Percentiles rank a stretch among this genome's conserved stretches.
These are phyloP conservation scores for Catharus minimus DNA, from an alignment of 2,113 vertebrate species.

Conservation along the genomic window DNA sequence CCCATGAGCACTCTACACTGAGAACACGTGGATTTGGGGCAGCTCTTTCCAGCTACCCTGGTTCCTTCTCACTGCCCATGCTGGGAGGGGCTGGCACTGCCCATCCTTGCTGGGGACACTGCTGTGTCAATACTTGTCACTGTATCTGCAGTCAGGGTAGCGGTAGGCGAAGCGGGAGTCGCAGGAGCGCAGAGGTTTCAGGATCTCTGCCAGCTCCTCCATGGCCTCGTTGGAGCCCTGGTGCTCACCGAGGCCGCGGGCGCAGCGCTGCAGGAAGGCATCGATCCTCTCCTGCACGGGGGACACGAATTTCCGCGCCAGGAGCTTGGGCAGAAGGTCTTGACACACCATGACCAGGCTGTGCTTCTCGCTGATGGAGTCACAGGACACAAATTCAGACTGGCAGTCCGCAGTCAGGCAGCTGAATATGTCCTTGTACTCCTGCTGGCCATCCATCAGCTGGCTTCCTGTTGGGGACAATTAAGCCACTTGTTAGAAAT, in stretches of 20 bases:
- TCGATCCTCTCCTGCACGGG: constrained; percentile 64
- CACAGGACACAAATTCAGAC: constrained; percentile 66
- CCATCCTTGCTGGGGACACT: not conserved
- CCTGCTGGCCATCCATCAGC: not conserved
- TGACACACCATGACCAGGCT: constrained; percentile 76
- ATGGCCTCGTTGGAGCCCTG: not conserved
- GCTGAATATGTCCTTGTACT: constrained; percentile 79
- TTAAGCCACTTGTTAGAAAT: not conserved
- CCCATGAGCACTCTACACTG: rapidly evolving
- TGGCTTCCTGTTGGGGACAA: constrained; percentile 66
- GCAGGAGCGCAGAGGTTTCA: constrained; percentile 77
- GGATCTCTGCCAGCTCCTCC: constrained; percentile 62
- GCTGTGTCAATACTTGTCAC: constrained; percentile 45
- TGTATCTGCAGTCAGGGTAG: constrained; percentile 86
- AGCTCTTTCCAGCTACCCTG: not conserved
- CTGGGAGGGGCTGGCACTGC: not conserved
- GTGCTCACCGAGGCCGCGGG: not conserved
- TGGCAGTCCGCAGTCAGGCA: constrained; percentile 76
- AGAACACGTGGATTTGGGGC: not conserved
- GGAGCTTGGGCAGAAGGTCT: constrained; percentile 74
- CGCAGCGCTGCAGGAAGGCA: constrained; percentile 62
- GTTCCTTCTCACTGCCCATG: rapidly evolving
- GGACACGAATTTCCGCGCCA: constrained; percentile 61
- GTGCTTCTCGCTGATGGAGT: constrained; percentile 69
- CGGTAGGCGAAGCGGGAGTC: constrained; percentile 79